Evolutionary conservation across 2,888 invertebrate genomes (phyloP), one percentile per base, ranked within the genome.

Genomic region (Scaptomyza tumidula): DNA sequence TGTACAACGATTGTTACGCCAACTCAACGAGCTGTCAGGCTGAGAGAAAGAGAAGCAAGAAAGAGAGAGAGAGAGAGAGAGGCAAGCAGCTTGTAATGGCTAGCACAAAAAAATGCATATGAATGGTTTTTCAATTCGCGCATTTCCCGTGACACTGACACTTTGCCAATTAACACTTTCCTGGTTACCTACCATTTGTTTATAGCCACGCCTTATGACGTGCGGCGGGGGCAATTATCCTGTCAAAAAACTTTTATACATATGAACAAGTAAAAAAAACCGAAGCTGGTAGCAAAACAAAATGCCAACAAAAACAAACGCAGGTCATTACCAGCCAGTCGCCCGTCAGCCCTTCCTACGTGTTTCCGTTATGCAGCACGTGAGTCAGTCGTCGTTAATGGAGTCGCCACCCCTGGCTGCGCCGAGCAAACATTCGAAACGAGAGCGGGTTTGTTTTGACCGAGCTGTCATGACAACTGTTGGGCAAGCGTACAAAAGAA

Each of bases 151-250:
- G 67, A 71, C 68, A 78, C 61, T 81, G 88, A 86, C 88, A 80
- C 86, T 78, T 88, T 86, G 75, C 85, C 85, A 88, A 86, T 86
- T 86, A 86, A 86, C 85, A 86, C 85, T 86, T 88, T 86, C 85
- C 85, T 86, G 85, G 85, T 88, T 86, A 86, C 85, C 82, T 81
- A 69, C 74, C 71, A 71, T 71, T 41, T 82, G 88, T 86, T 86
- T 88, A 65, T 70, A 44, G 61, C 48, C 54, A 24, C 46, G 41
- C 44, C 48, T 46, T 44, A 39, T 27, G 37, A 46, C 37, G 29
- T 49, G 37, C 4, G 3, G 6, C 10, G 46, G 53, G 39, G 27
- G 75, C 88, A 85, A 85, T 85, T 85, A 85, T 81, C 85, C 84
- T 88, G 85, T 85, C 85, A 85, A 58, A 85, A 83, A 83, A 63